These are phyloP conservation scores for Azemiops feae DNA, from an alignment of 2,113 vertebrate genomes.

Conservation along the genomic window DNA sequence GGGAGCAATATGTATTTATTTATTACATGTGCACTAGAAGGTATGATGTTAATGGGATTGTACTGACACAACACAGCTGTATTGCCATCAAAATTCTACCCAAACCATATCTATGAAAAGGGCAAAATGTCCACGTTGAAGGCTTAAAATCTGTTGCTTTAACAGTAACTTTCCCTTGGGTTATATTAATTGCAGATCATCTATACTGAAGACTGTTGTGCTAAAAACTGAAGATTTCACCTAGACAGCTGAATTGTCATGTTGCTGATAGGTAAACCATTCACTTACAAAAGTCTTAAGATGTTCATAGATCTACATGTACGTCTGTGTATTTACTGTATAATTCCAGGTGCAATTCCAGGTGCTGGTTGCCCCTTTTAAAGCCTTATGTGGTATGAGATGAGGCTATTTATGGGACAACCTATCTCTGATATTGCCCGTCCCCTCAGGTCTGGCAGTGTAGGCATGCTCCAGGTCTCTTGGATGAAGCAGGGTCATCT, in stretches of 20 bases:
- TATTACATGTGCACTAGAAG: neutral
- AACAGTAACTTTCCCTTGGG: constrained; percentile 36
- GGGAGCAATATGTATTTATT: neutral
- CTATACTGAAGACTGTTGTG: constrained; percentile 45
- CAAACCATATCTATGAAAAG: constrained; percentile 49
- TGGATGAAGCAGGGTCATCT: neutral
- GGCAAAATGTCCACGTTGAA: constrained; percentile 37
- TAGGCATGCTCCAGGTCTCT: neutral
- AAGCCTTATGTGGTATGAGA: neutral
- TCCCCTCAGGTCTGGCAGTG: neutral
- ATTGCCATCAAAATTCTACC: constrained; percentile 24
- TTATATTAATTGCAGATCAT: constrained; percentile 35
- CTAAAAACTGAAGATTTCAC: constrained; percentile 63
- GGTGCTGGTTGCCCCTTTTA: neutral
- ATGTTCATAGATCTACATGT: constrained; percentile 35
- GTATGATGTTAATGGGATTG: neutral
- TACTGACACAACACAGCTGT: neutral
- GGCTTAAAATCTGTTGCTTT: constrained; percentile 40
- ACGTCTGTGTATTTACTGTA: neutral
- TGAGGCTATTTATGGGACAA: neutral
- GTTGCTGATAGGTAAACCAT: constrained; percentile 55
- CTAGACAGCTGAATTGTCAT: constrained; percentile 67
- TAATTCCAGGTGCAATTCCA: neutral
- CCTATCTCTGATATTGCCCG: neutral
- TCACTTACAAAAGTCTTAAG: constrained; percentile 62